phyloP scores from a whole-genome alignment of 2,888 invertebrate species.

The Leucophora obtusa region DNA sequence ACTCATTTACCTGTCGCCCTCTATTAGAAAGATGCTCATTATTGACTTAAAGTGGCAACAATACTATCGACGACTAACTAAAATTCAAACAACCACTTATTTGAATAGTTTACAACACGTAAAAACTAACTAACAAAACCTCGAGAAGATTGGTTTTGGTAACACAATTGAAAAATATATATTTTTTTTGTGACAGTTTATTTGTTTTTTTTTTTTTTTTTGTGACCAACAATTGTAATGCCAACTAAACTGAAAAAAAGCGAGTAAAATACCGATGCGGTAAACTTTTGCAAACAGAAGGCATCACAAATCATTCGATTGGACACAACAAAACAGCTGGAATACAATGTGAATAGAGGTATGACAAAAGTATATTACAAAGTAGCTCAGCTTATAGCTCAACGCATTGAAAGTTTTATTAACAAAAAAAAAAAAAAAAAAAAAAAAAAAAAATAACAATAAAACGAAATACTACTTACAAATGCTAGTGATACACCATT shows the following conservation, averaged over 20 bases:
- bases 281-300: slow-evolving; percentile 62
- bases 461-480: too few species aligned
- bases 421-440: too few species aligned
- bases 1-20: slow-evolving; percentile 49
- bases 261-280: slow-evolving; percentile 56
- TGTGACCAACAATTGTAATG: slow-evolving; percentile 35
- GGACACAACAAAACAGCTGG: slow-evolving; percentile 63
- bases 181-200: slow-evolving; percentile 49
- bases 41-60: slow-evolving; percentile 27
- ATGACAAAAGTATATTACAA: slow-evolving; percentile 40
- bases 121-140: not conserved
- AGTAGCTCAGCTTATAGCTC: slow-evolving; percentile 34
- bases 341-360: slow-evolving; percentile 38
- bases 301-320: slow-evolving; percentile 68
- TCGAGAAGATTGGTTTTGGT: slow-evolving; percentile 16
- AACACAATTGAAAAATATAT: slow-evolving; percentile 37
- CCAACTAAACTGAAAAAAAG: slow-evolving; percentile 18
- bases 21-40: slow-evolving; percentile 44
- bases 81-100: slow-evolving; percentile 26
- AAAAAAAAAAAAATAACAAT: too few species aligned
- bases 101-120: slow-evolving; percentile 38
- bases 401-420: slow-evolving; percentile 28
- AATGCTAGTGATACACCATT: not conserved
- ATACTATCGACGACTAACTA: not conserved
- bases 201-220: slow-evolving; percentile 26